These are phyloP conservation scores for Paracentrotus lividus DNA, from an alignment of 53 echinoderm and acorn worm species.

Conservation along the genomic window DNA sequence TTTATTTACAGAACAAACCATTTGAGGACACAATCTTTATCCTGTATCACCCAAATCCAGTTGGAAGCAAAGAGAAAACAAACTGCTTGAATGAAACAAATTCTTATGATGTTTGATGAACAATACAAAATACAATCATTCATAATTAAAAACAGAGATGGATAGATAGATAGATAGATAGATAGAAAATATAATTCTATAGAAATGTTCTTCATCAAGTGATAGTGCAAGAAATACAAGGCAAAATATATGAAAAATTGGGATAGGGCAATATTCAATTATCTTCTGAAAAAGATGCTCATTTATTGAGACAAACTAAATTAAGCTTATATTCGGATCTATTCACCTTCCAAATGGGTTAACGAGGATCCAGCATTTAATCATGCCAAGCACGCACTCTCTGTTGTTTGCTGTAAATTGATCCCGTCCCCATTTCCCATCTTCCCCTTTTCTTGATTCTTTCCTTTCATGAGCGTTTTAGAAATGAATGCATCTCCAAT, in stretches of 20 bases:
- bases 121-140: not conserved
- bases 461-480: conserved; percentile 27
- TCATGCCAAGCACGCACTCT: conserved; percentile 29
- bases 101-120: not conserved
- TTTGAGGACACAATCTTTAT: not conserved
- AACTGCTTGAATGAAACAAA: not conserved
- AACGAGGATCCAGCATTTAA: not conserved
- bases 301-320: not conserved
- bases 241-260: not conserved
- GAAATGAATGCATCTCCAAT: conserved; percentile 17
- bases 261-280: not conserved
- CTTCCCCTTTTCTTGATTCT: conserved; percentile 27
- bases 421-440: conserved; percentile 33
- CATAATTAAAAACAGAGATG: not conserved
- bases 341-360: conserved; percentile 2
- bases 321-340: not conserved
- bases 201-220: not conserved
- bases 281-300: not conserved
- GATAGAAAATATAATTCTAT: too few species aligned
- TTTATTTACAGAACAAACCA: not conserved
- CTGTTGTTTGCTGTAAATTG: conserved; percentile 26
- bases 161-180: not conserved
- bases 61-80: not conserved
- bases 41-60: not conserved
- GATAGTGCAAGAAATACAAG: not conserved